Conservation (phyloP, 2,797 vertebrate genomes). For the Mus spretus region DNA sequence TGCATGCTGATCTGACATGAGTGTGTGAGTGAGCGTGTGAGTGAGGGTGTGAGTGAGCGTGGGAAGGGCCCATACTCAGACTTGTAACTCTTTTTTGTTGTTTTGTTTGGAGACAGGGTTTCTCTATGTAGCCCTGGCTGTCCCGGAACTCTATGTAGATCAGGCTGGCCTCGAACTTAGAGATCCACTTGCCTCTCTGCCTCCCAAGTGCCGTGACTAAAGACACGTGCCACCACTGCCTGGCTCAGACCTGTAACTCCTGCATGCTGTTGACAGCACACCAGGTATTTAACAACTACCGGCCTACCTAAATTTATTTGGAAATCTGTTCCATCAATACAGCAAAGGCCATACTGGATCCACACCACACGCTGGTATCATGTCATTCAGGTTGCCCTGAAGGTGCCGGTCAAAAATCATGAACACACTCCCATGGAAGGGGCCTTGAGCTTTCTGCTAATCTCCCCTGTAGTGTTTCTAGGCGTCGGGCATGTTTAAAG, state of each 20-base stretch:
- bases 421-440: not conserved
- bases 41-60: too few relatives aligned
- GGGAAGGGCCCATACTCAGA: not conserved
- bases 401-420: not conserved
- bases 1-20: not conserved
- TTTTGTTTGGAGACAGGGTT: not conserved
- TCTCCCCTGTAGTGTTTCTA: not conserved
- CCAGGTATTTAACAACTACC: not conserved
- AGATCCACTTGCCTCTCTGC: not conserved
- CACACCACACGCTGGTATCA: too few relatives aligned
- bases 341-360: not conserved
- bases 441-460: not conserved
- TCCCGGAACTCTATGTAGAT: not conserved
- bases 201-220: not conserved
- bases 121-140: not conserved
- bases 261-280: not conserved
- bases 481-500: constrained; percentile 28
- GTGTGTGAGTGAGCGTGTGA: not conserved
- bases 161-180: not conserved
- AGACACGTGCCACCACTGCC: not conserved
- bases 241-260: not conserved
- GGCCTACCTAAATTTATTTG: not conserved
- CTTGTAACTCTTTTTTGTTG: not conserved
- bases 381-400: not conserved
- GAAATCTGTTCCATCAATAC: not conserved